A percentile compares a stretch with the other conserved stretches of the same genome.
phyloP scores from a whole-genome alignment of 1,140 invertebrate genomes.

The Polypedilum pembai region DNA sequence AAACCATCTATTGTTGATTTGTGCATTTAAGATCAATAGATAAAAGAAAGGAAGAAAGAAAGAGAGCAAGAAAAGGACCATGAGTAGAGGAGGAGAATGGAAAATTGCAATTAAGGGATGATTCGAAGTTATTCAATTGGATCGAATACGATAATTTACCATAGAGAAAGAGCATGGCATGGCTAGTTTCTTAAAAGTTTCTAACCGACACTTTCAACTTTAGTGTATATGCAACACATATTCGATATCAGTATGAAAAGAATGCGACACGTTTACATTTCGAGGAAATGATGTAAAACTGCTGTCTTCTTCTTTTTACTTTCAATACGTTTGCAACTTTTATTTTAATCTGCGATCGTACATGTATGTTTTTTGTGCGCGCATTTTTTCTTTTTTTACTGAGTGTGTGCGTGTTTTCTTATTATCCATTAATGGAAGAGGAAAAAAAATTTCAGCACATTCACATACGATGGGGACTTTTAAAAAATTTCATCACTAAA shows the following conservation, averaged over 20 bases:
- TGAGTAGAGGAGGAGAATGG: neutral
- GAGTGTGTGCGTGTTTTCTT: neutral
- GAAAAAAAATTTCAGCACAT: neutral
- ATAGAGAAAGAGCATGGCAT: neutral
- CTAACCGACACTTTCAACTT: neutral
- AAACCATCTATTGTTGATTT: constrained; percentile 6
- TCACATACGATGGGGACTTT: constrained; percentile 12
- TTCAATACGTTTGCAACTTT: constrained; percentile 23
- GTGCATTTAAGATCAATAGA: neutral
- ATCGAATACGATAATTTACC: neutral
- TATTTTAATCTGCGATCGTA: constrained; percentile 21
- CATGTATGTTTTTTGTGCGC: neutral
- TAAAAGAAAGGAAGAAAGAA: neutral
- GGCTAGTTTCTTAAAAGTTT: neutral
- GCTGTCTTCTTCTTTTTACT: constrained; percentile 8
- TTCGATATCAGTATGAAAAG: neutral
- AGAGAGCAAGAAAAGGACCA: neutral
- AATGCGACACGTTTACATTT: constrained; percentile 19
- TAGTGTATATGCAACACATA: neutral
- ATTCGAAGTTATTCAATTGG: constrained; percentile 22
- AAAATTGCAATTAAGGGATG: constrained; percentile 28
- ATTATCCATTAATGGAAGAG: neutral
- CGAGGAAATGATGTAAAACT: constrained; percentile 11
- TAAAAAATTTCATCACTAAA: neutral
- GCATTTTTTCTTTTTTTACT: neutral